Conservation (phyloP, 1,140 invertebrate genomes). For the Meloidogyne chitwoodi region DNA sequence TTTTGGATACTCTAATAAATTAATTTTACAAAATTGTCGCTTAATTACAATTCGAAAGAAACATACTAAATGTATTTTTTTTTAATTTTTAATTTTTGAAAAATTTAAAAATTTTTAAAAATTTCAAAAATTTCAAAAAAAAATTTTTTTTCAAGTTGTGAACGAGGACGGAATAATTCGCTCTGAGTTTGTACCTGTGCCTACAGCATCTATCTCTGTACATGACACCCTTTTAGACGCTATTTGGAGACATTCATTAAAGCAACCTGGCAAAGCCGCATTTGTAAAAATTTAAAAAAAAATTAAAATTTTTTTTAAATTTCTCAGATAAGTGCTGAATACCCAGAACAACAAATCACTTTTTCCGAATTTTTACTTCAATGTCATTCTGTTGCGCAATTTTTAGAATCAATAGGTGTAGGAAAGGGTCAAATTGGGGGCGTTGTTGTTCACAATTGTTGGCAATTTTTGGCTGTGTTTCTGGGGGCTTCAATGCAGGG, state of each 20-base stretch:
- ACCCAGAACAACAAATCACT: conserved; percentile 26
- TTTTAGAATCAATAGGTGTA: conserved; percentile 63
- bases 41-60: too few species aligned
- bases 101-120: too few species aligned
- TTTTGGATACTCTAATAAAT: too few species aligned
- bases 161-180: conserved; percentile 15
- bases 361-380: conserved; percentile 21
- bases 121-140: too few species aligned
- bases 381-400: conserved; percentile 28
- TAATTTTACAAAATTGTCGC: too few species aligned
- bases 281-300: conserved; percentile 18
- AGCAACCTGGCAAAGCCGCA: conserved; percentile 25
- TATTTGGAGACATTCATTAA: conserved; percentile 27
- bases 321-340: conserved; percentile 35
- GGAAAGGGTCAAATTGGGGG: conserved; percentile 61
- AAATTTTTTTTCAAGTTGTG: background rate
- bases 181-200: conserved; percentile 34
- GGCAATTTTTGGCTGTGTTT: conserved; percentile 36
- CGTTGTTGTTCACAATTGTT: conserved; percentile 30
- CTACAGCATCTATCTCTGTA: conserved; percentile 28
- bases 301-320: background rate
- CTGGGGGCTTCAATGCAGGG: conserved; percentile 61
- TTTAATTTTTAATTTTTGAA: too few species aligned
- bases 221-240: conserved; percentile 26
- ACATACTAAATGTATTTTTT: too few species aligned